A percentile compares a stretch with the other conserved stretches of the same genome.
phyloP scores from a whole-genome alignment of 2,797 vertebrate species.

The Smutsia temminckii region DNA sequence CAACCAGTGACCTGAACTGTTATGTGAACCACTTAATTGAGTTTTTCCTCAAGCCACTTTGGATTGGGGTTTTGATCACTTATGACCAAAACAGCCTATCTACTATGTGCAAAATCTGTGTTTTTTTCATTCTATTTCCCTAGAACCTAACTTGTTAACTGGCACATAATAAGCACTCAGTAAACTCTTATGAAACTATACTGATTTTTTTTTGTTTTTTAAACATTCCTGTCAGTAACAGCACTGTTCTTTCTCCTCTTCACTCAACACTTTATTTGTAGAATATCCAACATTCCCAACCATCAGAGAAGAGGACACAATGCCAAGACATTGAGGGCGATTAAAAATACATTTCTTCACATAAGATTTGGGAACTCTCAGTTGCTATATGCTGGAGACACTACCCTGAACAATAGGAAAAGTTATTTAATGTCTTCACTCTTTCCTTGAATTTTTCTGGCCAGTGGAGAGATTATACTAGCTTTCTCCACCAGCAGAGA shows the following conservation, averaged over 20 bases:
- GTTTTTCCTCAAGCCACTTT: neutral
- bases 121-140: neutral
- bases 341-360: constrained; percentile 20
- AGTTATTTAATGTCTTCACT: neutral
- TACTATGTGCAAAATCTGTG: neutral
- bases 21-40: neutral
- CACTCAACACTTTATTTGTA: constrained; percentile 1
- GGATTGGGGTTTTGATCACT: neutral
- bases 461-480: neutral
- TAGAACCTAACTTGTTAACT: neutral
- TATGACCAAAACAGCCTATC: neutral
- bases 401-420: neutral
- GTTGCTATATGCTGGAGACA: neutral
- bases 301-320: neutral
- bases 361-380: neutral
- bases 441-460: neutral
- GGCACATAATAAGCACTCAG: neutral
- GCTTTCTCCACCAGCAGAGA: constrained; percentile 5
- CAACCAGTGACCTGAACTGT: neutral
- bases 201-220: neutral
- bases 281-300: neutral
- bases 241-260: constrained; percentile 28
- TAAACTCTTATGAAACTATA: neutral
- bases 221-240: neutral
- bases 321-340: neutral